Percentiles rank a stretch among this genome's conserved stretches.
These are phyloP conservation scores for Drosophila arawakana DNA, from an alignment of 1,140 invertebrate genomes.

Conservation along the genomic window DNA sequence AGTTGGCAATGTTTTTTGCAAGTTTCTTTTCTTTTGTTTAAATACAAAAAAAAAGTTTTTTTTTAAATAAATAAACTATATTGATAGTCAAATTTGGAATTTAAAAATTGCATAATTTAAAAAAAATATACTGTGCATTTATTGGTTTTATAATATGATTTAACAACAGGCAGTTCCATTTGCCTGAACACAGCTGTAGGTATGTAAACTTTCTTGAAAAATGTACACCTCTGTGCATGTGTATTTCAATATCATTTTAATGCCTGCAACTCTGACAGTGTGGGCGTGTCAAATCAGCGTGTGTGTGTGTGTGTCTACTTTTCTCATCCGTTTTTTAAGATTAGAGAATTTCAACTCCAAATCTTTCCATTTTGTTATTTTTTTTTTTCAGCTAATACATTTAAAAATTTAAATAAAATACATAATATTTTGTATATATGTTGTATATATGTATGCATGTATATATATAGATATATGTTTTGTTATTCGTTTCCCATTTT, in stretches of 20 bases:
- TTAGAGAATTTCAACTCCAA: constrained; percentile 43
- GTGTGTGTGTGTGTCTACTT: constrained; percentile 20
- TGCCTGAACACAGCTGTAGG: constrained; percentile 1
- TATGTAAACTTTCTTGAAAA: not conserved
- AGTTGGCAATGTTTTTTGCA: no score
- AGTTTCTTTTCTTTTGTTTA: no score
- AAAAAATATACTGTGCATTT: no score
- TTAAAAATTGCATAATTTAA: no score
- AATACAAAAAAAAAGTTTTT: no score
- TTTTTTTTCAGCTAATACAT: constrained; percentile 51
- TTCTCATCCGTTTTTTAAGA: constrained; percentile 6
- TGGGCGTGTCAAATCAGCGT: constrained; percentile 11
- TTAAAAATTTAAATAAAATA: constrained; percentile 73
- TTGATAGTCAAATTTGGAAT: no score
- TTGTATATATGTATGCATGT: constrained; percentile 73
- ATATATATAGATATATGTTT: constrained; percentile 70
- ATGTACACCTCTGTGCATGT: constrained; percentile 7
- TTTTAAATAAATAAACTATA: no score
- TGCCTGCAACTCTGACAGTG: constrained; percentile 18
- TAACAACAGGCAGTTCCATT: no score
- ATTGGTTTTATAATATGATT: no score
- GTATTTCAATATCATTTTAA: constrained; percentile 15
- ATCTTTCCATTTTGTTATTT: constrained; percentile 14
- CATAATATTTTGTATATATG: constrained; percentile 72
- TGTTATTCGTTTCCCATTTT: constrained; percentile 29